Evolutionary conservation across 2,113 vertebrate species (phyloP).

Genomic region (Onychostruthus taczanowskii): DNA sequence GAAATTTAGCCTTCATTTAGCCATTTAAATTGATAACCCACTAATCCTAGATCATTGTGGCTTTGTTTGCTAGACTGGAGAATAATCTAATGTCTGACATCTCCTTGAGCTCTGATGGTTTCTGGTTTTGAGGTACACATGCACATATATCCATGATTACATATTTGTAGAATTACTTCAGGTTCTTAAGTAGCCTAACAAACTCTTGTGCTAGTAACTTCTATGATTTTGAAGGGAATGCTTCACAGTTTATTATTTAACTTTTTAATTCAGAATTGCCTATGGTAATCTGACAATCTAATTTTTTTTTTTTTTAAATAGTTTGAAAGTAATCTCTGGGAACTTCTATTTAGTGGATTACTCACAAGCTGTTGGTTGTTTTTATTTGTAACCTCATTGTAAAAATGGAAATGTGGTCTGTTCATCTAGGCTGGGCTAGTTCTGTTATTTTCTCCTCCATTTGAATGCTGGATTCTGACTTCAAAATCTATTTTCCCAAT

Average conservation of each 20-base stretch:
- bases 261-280: not conserved
- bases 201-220: not conserved
- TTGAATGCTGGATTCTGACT: not conserved
- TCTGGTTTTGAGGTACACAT: not conserved
- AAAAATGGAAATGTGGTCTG: not conserved
- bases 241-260: not conserved
- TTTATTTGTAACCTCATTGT: not conserved
- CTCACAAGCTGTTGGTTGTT: not conserved
- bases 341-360: not conserved
- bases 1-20: not conserved
- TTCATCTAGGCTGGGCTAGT: not conserved
- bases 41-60: not conserved
- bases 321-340: not conserved
- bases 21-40: not conserved
- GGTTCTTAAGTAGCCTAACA: not conserved
- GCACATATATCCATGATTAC: not conserved
- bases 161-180: not conserved
- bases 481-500: not conserved
- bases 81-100: not conserved
- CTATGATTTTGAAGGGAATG: not conserved
- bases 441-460: not conserved
- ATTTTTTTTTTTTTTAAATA: fast-evolving
- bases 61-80: not conserved
- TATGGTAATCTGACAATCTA: not conserved
- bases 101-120: not conserved